Conservation (phyloP, 2,113 vertebrate genomes). For the Arizona elegans region DNA sequence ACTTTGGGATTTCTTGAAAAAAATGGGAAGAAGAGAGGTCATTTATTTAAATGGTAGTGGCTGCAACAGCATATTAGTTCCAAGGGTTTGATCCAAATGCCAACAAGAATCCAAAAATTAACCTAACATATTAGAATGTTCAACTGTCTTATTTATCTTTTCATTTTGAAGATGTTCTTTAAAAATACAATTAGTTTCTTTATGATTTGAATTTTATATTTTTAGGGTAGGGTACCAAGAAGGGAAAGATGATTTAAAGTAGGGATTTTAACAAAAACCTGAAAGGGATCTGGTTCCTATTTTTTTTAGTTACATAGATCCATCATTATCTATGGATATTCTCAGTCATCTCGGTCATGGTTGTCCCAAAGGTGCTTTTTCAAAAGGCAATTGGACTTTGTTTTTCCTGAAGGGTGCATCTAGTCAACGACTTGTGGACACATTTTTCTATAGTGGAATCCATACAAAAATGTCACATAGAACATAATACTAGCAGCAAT, state of each 20-base stretch:
- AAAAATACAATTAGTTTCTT: neutral
- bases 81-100: neutral
- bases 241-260: neutral
- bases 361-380: neutral
- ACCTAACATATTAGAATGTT: neutral
- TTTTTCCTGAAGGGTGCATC: neutral
- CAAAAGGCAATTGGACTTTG: neutral
- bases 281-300: neutral
- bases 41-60: neutral
- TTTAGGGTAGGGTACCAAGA: neutral
- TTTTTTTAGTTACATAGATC: neutral
- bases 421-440: too few relatives aligned
- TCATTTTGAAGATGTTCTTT: neutral
- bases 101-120: neutral
- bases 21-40: neutral
- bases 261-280: neutral
- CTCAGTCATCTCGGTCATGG: neutral
- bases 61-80: neutral
- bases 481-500: too few relatives aligned
- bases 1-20: neutral
- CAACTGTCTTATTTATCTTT: neutral
- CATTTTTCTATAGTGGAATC: too few relatives aligned
- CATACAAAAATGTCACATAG: too few relatives aligned
- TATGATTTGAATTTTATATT: neutral
- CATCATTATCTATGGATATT: neutral